Conservation (phyloP, 1,140 invertebrate species). For the Telenomus remus region DNA sequence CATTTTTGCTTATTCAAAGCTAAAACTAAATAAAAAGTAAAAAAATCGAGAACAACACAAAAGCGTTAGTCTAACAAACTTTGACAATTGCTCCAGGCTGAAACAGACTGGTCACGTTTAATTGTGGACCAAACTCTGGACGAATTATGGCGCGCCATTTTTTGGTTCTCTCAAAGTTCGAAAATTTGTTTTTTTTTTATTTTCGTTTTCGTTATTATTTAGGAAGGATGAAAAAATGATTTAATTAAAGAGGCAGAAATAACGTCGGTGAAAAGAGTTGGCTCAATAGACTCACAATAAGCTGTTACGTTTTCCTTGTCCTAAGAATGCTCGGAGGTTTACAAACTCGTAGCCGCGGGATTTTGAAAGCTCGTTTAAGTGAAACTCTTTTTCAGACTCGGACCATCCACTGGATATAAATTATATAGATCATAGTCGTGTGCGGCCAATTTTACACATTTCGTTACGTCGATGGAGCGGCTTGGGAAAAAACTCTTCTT, state of each 20-base stretch:
- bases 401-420: constrained; percentile 32
- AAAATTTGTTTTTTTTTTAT: neutral
- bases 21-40: constrained; percentile 12
- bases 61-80: constrained; percentile 10
- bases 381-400: constrained; percentile 43
- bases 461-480: constrained; percentile 14
- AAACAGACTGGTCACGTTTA: constrained; percentile 13
- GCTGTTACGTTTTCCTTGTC: constrained; percentile 27
- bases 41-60: constrained; percentile 20
- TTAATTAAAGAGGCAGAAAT: constrained; percentile 32
- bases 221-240: constrained; percentile 2
- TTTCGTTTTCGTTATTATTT: neutral
- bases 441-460: constrained; percentile 42
- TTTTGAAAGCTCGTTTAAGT: constrained; percentile 50
- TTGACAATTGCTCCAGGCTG: constrained; percentile 14
- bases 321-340: constrained; percentile 48
- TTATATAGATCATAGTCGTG: constrained; percentile 32
- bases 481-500: constrained; percentile 27
- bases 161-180: neutral
- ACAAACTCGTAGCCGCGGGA: constrained; percentile 43
- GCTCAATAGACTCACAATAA: constrained; percentile 23
- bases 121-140: constrained; percentile 1
- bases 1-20: constrained; percentile 14
- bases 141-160: constrained; percentile 5
- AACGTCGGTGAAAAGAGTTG: constrained; percentile 26